These are phyloP conservation scores for Nemopilema nomurai DNA, from an alignment of 30 jellyfish, hydroid and myxozoan genomes.

Conservation along the genomic window DNA sequence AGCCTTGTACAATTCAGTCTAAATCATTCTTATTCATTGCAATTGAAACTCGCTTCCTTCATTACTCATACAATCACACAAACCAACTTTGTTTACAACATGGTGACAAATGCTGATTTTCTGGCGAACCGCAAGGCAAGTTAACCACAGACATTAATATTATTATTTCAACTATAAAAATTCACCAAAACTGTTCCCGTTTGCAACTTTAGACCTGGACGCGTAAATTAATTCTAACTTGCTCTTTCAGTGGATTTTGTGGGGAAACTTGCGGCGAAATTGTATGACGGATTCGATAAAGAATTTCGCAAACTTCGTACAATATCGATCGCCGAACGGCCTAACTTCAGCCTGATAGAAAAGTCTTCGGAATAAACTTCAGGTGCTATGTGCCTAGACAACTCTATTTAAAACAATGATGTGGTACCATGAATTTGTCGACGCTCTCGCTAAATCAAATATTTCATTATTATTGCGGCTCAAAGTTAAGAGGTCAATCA, in stretches of 20 bases:
- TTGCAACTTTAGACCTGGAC: not conserved
- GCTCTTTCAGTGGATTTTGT: not conserved
- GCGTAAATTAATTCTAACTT: too few relatives aligned
- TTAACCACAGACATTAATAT: not conserved
- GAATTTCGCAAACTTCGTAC: not conserved
- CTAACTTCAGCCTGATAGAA: not conserved
- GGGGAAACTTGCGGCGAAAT: not conserved
- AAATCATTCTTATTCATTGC: too few relatives aligned
- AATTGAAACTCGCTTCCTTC: not conserved
- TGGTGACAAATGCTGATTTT: not conserved
- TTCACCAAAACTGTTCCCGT: not conserved
- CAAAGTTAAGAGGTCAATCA: conserved; percentile 54
- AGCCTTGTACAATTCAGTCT: too few relatives aligned
- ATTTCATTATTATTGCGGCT: conserved; percentile 29
- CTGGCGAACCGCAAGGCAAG: not conserved
- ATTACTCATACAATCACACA: not conserved
- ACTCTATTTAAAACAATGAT: not conserved
- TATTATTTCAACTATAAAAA: not conserved
- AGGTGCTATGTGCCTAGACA: not conserved
- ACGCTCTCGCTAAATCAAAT: conserved; percentile 22
- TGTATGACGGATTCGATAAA: not conserved
- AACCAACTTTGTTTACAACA: not conserved
- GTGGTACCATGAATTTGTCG: not conserved
- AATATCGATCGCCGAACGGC: not conserved
- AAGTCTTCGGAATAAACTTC: not conserved